These are phyloP conservation scores for Polyergus mexicanus DNA, from an alignment of 1,140 invertebrate species.

Conservation along the genomic window DNA sequence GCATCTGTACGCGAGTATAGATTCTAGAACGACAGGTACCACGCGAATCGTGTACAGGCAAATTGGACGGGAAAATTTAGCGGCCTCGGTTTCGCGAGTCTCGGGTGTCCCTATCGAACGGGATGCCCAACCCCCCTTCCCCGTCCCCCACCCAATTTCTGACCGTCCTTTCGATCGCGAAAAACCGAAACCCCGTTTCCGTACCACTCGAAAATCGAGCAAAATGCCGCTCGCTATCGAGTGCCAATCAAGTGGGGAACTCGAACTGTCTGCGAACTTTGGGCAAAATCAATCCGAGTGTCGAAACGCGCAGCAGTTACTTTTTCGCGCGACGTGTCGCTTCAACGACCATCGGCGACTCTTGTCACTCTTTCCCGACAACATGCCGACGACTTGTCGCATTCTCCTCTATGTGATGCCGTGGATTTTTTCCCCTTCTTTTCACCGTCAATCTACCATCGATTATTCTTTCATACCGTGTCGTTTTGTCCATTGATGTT, in stretches of 20 bases:
- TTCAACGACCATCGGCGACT: conserved; percentile 18
- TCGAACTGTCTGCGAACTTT: conserved; percentile 48
- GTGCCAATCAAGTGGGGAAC: conserved; percentile 57
- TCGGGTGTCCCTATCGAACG: conserved; percentile 73
- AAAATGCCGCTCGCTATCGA: conserved; percentile 41
- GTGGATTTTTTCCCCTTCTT: conserved; percentile 13
- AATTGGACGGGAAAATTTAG: conserved; percentile 85
- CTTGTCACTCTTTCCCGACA: conserved; percentile 24
- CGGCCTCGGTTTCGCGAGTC: conserved; percentile 81
- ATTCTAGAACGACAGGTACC: conserved; percentile 39
- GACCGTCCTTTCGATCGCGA: conserved; percentile 52
- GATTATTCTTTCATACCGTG: conserved; percentile 33
- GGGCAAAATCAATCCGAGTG: conserved; percentile 45
- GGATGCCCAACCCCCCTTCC: not conserved
- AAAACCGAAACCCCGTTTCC: conserved; percentile 64
- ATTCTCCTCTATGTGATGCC: conserved; percentile 20
- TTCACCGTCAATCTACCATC: not conserved
- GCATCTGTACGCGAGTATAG: not conserved
- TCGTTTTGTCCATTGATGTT: conserved; percentile 28
- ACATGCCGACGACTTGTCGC: conserved; percentile 5
- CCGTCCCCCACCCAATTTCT: conserved; percentile 6
- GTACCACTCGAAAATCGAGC: conserved; percentile 48
- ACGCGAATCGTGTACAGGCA: conserved; percentile 77
- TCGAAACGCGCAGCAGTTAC: conserved; percentile 34
- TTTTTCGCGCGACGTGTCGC: conserved; percentile 39